phyloP scores from a whole-genome alignment of 2,888 invertebrate genomes.

The Galeruca laticollis region DNA sequence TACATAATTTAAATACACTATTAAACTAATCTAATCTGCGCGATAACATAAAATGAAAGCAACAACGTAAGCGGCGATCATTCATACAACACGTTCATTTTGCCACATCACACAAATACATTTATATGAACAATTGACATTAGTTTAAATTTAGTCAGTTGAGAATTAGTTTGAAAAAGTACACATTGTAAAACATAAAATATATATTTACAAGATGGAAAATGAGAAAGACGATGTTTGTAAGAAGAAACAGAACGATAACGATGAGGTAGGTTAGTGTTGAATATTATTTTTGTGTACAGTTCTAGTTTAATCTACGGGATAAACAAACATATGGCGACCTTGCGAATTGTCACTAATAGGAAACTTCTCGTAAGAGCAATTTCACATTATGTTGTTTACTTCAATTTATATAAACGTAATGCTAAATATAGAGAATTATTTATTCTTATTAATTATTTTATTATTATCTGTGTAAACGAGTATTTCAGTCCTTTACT shows the following conservation, averaged over 20 bases:
- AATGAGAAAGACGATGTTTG: conserved; percentile 12
- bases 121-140: neutral
- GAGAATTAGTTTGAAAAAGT: conserved; percentile 1
- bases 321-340: conserved; percentile 11
- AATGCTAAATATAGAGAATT: too few relatives aligned
- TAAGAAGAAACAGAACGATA: conserved; percentile 2
- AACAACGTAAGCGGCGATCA: conserved; percentile 31
- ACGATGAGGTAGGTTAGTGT: conserved; percentile 32
- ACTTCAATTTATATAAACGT: too few relatives aligned
- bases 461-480: too few relatives aligned
- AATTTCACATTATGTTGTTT: too few relatives aligned
- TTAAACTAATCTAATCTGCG: conserved; percentile 19
- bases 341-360: neutral
- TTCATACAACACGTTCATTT: conserved; percentile 8
- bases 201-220: conserved; percentile 8
- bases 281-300: neutral
- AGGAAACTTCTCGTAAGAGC: neutral
- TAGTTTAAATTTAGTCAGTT: neutral
- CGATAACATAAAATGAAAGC: conserved; percentile 23
- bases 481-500: too few relatives aligned
- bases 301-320: neutral
- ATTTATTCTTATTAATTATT: too few relatives aligned
- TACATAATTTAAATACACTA: neutral
- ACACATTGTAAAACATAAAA: neutral
- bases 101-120: conserved; percentile 19